Evolutionary conservation across 1,140 invertebrate species (phyloP).

Genomic region (Hydropsyche tenuis): DNA sequence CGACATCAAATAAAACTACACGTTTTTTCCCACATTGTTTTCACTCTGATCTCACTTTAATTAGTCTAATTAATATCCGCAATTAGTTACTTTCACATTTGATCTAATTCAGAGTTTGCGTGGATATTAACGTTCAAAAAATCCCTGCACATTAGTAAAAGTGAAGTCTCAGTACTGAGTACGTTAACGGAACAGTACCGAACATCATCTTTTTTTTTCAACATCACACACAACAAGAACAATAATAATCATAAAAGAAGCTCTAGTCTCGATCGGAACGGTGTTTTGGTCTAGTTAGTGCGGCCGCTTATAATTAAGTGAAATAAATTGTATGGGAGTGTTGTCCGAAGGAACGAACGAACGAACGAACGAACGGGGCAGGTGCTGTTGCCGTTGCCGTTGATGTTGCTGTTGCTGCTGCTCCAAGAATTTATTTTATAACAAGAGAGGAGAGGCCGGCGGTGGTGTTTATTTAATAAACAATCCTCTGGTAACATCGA

Average conservation of each 20-base stretch:
- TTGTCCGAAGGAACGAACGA: slow-evolving; percentile 15
- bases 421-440: background rate
- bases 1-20: no score
- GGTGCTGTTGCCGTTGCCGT: slow-evolving; percentile 20
- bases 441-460: background rate
- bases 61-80: no score
- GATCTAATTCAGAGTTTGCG: no score
- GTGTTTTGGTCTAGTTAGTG: slow-evolving; percentile 49
- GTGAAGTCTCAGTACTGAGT: no score
- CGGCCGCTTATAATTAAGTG: slow-evolving; percentile 47
- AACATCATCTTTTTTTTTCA: no score
- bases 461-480: slow-evolving; percentile 25
- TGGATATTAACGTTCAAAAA: no score
- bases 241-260: slow-evolving; percentile 39
- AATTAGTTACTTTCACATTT: no score
- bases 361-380: slow-evolving; percentile 4
- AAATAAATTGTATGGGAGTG: slow-evolving; percentile 45
- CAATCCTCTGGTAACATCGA: slow-evolving; percentile 16
- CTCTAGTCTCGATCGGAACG: slow-evolving; percentile 39
- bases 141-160: no score
- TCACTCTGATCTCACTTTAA: no score
- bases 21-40: no score
- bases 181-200: no score
- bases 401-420: background rate
- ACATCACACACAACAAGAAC: background rate